Conservation (phyloP, 2,797 vertebrate species). For the Bothrops alternatus region DNA sequence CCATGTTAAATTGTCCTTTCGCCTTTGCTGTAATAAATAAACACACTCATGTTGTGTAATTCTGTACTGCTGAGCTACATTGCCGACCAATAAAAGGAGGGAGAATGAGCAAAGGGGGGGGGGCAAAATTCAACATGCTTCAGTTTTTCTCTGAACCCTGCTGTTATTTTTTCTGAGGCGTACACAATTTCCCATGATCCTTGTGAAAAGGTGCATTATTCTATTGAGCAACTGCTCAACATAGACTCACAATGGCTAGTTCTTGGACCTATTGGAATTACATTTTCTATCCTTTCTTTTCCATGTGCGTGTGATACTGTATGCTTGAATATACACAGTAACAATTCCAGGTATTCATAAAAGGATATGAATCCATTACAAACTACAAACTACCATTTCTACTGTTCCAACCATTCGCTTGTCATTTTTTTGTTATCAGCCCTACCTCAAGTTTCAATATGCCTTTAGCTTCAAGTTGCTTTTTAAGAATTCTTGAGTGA, state of each 20-base stretch:
- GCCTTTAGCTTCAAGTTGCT: background rate
- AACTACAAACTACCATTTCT: rapidly evolving
- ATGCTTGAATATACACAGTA: background rate
- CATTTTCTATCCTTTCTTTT: background rate
- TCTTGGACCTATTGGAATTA: background rate
- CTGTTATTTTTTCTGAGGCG: background rate
- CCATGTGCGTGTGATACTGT: background rate
- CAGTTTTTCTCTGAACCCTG: background rate
- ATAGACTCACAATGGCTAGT: background rate
- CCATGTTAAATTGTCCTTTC: background rate
- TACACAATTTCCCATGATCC: background rate
- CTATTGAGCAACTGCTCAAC: background rate
- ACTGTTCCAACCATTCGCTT: rapidly evolving
- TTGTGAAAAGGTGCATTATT: background rate
- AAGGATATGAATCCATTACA: background rate
- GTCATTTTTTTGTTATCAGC: background rate
- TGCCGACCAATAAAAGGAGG: background rate
- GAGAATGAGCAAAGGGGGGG: background rate
- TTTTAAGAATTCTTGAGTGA: background rate
- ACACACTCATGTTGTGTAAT: background rate
- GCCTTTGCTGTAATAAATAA: background rate
- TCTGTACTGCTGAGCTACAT: background rate
- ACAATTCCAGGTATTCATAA: background rate
- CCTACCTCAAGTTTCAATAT: background rate
- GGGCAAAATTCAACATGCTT: background rate